Evolutionary conservation across 1,140 invertebrate genomes (phyloP), one percentile per base, ranked within the genome.

Genomic region (Papilio glaucus): DNA sequence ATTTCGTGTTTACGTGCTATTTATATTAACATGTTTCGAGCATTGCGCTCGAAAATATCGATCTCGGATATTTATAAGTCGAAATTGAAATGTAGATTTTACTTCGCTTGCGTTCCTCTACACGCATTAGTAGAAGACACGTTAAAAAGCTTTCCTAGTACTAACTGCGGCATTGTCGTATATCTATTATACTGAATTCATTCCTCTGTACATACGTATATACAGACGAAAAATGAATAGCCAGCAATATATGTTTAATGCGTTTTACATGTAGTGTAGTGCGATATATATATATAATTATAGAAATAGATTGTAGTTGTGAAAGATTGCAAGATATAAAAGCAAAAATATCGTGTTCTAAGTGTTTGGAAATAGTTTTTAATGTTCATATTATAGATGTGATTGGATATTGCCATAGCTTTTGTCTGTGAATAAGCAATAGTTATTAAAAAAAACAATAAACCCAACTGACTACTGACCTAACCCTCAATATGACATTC

Each of bases 21-120:
- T n/a, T n/a, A n/a, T 21, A 26, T 33, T 33, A n/a, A 33, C n/a
- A 62, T 15, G n/a, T 65, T 39, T 24, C 29, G 13, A 18, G 62
- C 37, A 4, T 10, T 65, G 15, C 13, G 9, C 15, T 39, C 62
- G 37, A 39, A 18, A 39, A 38, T 39, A 41, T 10, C 29, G 62
- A 65, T 65, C 62, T 65, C 62, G 15, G 29, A 39, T 65, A 65
- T 4, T 65, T 13, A 5, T 65, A 65, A 65, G 62, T 38, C 5
- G 37, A 39, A 39, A 39, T 65, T 65, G 13, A 62, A n/a, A 26
- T 33, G 29, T 62, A 62, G n/a, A 7, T 33, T 37, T n/a, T 62
- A 18, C 8, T 67, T 39, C 5, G 39, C 39, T 67, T 67, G n/a
- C 63, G 63, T 67, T 67, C 38, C 63, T 67, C 63, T 45, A 41